These are phyloP conservation scores for Excalfactoria chinensis DNA, from an alignment of 2,113 vertebrate species.

Conservation along the genomic window DNA sequence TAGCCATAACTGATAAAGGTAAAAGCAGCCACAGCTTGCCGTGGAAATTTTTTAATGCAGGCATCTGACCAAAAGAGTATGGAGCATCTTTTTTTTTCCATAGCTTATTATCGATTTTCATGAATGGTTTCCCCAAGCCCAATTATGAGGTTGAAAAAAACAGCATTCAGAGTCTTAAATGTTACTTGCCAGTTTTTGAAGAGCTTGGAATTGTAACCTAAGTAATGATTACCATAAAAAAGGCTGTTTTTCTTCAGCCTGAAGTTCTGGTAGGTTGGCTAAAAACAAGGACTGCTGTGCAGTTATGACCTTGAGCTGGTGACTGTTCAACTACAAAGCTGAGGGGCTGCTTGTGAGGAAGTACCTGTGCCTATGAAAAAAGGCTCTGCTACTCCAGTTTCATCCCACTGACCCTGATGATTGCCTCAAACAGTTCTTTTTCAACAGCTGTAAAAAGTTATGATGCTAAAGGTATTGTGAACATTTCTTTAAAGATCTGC, in stretches of 20 bases:
- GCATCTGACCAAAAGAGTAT: neutral
- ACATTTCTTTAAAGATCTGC: constrained; percentile 31
- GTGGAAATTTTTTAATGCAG: neutral
- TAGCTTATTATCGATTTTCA: neutral
- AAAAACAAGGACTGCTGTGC: neutral
- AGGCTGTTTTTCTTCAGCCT: neutral
- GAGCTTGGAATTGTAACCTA: neutral
- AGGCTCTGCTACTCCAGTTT: neutral
- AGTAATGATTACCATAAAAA: neutral
- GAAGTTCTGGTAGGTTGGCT: neutral
- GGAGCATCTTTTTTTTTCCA: neutral
- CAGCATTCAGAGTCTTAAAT: neutral
- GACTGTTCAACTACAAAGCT: neutral
- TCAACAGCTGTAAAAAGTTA: neutral
- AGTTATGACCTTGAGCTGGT: neutral
- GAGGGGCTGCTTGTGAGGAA: neutral
- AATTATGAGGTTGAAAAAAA: neutral
- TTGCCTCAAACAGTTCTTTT: neutral
- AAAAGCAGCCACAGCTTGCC: neutral
- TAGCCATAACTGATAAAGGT: neutral
- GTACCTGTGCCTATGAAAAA: neutral
- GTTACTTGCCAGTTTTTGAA: neutral
- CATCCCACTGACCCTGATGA: neutral
- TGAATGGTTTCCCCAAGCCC: neutral
- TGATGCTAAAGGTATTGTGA: constrained; percentile 7